These are phyloP conservation scores for Drosophila longiperda DNA, from an alignment of 2,888 invertebrate species.

Conservation along the genomic window DNA sequence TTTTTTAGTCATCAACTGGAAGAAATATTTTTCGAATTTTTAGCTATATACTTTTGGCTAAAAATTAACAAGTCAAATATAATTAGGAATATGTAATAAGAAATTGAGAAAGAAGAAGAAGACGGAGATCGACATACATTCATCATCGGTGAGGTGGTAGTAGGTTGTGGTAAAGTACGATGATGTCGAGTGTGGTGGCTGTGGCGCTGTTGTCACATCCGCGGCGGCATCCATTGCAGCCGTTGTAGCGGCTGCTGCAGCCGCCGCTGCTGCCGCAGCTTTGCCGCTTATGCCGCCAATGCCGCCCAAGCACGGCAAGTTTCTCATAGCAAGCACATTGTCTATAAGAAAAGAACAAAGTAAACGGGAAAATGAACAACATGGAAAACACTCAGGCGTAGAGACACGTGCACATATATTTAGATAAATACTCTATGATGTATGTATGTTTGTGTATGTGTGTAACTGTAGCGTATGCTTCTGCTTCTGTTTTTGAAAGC, in stretches of 20 bases:
- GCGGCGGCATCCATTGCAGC: conserved; percentile 78
- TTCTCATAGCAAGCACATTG: conserved; percentile 84
- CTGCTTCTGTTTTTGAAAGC: neutral
- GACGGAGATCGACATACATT: conserved; percentile 82
- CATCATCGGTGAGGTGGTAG: conserved; percentile 84
- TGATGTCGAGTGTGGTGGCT: conserved; percentile 81
- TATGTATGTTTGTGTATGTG: neutral
- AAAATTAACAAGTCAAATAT: neutral
- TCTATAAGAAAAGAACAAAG: conserved; percentile 83
- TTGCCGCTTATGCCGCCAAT: conserved; percentile 65
- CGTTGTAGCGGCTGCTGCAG: conserved; percentile 74
- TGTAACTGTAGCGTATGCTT: neutral
- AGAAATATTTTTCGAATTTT: neutral
- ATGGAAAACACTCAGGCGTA: neutral
- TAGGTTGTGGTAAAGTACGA: conserved; percentile 84
- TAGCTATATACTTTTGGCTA: neutral
- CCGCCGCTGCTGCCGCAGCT: conserved; percentile 62
- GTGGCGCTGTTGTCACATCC: conserved; percentile 74
- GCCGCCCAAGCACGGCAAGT: conserved; percentile 83
- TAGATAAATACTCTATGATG: neutral
- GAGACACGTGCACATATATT: neutral
- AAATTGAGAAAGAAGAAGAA: neutral
- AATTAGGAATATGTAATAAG: neutral
- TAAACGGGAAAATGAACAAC: conserved; percentile 34
- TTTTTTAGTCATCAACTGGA: neutral